Evolutionary conservation across 2,797 vertebrate species (phyloP).

Genomic region (Etheostoma perlongum): DNA sequence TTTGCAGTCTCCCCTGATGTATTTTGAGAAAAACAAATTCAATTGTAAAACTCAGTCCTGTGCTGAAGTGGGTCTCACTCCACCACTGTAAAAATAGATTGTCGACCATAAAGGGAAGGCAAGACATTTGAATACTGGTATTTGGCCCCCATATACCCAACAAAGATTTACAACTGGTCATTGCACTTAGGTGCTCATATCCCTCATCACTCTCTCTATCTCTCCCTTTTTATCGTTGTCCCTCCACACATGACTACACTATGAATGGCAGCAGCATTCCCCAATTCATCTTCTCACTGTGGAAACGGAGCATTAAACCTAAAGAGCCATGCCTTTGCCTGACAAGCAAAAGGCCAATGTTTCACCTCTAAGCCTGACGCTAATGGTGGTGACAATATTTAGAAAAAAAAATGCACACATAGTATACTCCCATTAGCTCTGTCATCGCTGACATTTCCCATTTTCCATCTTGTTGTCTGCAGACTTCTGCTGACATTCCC

Average conservation of each 20-base stretch:
- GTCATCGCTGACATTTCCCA: slow-evolving; percentile 80
- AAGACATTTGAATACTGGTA: not conserved
- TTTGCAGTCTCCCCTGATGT: not conserved
- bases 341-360: slow-evolving; percentile 72
- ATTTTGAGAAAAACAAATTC: not conserved
- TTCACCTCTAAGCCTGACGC: slow-evolving; percentile 68
- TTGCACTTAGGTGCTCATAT: slow-evolving; percentile 14
- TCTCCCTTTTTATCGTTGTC: slow-evolving; percentile 29
- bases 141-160: slow-evolving; percentile 19
- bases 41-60: slow-evolving; percentile 12
- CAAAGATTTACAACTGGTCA: slow-evolving; percentile 17
- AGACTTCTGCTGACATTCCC: slow-evolving; percentile 80
- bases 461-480: slow-evolving; percentile 78
- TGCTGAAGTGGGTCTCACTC: not conserved
- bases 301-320: slow-evolving; percentile 49
- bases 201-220: slow-evolving; percentile 26
- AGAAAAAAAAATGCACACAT: slow-evolving; percentile 44
- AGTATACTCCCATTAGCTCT: slow-evolving; percentile 60
- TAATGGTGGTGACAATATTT: slow-evolving; percentile 78
- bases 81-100: slow-evolving; percentile 4
- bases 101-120: slow-evolving; percentile 23
- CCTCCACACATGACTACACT: slow-evolving; percentile 53
- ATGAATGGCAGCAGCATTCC: slow-evolving; percentile 63
- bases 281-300: slow-evolving; percentile 55
- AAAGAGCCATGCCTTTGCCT: slow-evolving; percentile 62